Evolutionary conservation across 2,888 invertebrate genomes (phyloP).

Genomic region (Dione juno): DNA sequence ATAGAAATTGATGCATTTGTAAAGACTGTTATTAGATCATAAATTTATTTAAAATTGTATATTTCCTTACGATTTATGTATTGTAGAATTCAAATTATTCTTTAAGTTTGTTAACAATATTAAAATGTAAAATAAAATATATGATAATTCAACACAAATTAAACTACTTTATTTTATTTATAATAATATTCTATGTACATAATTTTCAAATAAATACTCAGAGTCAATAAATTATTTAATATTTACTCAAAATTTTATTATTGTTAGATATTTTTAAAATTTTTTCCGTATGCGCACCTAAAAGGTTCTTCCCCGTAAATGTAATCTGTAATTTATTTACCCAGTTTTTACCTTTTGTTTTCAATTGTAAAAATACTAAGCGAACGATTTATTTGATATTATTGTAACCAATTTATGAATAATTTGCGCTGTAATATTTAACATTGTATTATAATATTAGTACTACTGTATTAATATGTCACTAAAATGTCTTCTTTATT

Average conservation of each 20-base stretch:
- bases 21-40: not conserved
- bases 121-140: no score
- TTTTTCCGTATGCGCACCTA: not conserved
- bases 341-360: conserved; percentile 1
- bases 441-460: not conserved
- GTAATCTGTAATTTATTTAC: not conserved
- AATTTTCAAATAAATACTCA: no score
- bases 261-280: not conserved
- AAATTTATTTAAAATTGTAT: not conserved
- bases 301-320: conserved; percentile 14
- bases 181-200: not conserved
- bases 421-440: no score
- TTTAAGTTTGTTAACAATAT: no score
- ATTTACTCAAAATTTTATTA: no score
- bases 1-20: not conserved
- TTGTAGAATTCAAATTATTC: no score
- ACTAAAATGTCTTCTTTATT: not conserved
- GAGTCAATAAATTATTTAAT: not conserved
- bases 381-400: no score
- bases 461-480: not conserved
- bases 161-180: not conserved
- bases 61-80: not conserved
- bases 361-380: not conserved
- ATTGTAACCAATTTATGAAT: no score
- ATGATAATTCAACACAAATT: not conserved